These are phyloP conservation scores for Lamellibrachia luymesi DNA, from an alignment of 1,140 invertebrate species.

Conservation along the genomic window DNA sequence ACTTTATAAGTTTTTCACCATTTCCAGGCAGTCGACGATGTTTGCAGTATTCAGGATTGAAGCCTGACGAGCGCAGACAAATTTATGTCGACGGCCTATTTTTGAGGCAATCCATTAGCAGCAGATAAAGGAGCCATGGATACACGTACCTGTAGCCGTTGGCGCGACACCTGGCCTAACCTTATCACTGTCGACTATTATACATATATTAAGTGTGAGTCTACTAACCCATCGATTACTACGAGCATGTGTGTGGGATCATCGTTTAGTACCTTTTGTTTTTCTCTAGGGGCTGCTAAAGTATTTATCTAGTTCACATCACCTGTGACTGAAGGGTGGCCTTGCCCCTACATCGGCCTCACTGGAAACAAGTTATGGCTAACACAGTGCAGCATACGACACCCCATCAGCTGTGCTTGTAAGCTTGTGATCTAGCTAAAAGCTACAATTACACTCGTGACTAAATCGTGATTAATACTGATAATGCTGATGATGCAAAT, in stretches of 20 bases:
- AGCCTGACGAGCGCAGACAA: background rate
- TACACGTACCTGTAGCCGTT: background rate
- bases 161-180: background rate
- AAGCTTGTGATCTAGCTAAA: too few species aligned
- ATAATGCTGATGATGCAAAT: background rate
- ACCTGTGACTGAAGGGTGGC: background rate
- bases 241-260: background rate
- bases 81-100: background rate
- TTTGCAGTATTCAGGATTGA: background rate
- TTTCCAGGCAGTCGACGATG: background rate
- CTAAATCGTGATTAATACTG: background rate
- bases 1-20: background rate
- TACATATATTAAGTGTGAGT: background rate
- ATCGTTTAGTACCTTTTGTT: background rate
- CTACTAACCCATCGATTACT: background rate
- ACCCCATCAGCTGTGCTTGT: background rate
- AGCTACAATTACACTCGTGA: background rate
- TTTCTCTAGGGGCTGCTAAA: background rate
- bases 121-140: background rate
- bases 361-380: background rate
- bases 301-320: background rate
- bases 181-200: background rate
- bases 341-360: background rate
- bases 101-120: background rate
- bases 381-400: background rate